Conservation (phyloP, 1,140 invertebrate species). For the Microplitis demolitor region DNA sequence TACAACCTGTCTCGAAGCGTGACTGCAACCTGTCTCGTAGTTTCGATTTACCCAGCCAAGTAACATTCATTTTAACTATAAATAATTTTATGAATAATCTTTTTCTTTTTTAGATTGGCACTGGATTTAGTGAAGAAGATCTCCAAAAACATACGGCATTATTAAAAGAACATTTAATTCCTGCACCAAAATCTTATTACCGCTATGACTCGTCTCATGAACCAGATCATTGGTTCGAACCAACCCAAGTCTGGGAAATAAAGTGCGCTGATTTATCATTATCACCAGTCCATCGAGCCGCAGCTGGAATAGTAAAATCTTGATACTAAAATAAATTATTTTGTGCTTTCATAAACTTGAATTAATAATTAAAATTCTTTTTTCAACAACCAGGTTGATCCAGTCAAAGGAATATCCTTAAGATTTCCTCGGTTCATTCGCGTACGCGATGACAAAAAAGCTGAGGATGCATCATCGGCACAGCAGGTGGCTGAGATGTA, state of each 20-base stretch:
- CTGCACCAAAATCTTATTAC: constrained; percentile 84
- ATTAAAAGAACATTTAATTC: constrained; percentile 79
- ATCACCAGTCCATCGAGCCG: constrained; percentile 93
- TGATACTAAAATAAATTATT: constrained; percentile 16
- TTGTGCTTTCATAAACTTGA: not conserved
- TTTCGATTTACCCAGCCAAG: too few species aligned
- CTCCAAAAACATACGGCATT: constrained; percentile 78
- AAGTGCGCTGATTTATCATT: constrained; percentile 98
- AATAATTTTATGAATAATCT: not conserved
- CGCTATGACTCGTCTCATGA: constrained; percentile 75
- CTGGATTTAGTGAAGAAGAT: constrained; percentile 95
- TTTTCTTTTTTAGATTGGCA: constrained; percentile 79
- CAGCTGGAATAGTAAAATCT: constrained; percentile 40
- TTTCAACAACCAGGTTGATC: constrained; percentile 70
- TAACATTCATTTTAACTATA: too few species aligned
- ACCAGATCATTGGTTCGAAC: constrained; percentile 96
- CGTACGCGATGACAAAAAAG: constrained; percentile 91
- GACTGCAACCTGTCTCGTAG: too few species aligned
- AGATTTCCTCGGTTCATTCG: constrained; percentile 94
- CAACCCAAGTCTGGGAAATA: constrained; percentile 95
- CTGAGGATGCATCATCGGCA: constrained; percentile 92
- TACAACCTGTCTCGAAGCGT: too few species aligned
- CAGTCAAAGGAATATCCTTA: constrained; percentile 92
- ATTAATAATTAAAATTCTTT: constrained; percentile 13
- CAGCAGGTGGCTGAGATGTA: constrained; percentile 86